Evolutionary conservation across 2,888 invertebrate species (phyloP).

Genomic region (Agrilus cyanescens): DNA sequence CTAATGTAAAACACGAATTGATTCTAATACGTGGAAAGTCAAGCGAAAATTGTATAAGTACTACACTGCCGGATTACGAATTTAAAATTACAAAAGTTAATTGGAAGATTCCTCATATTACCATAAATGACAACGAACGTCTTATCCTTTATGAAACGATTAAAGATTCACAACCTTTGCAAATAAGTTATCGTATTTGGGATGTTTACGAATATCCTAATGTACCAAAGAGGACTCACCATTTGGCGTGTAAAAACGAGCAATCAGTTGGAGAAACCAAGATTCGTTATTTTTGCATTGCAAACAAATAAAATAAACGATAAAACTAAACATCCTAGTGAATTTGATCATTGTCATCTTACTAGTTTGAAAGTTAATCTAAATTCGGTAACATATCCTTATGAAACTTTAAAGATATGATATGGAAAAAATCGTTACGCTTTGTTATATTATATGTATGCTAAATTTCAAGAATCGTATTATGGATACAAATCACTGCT

Average conservation of each 20-base stretch:
- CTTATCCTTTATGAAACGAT: too few relatives aligned
- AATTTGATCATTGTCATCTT: constrained; percentile 18
- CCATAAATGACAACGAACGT: too few relatives aligned
- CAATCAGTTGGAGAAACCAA: constrained; percentile 14
- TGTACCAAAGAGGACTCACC: too few relatives aligned
- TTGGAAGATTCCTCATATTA: background rate
- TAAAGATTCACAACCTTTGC: too few relatives aligned
- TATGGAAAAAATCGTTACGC: constrained; percentile 17
- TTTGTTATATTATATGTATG: constrained; percentile 16
- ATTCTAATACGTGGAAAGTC: background rate
- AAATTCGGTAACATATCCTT: constrained; percentile 27
- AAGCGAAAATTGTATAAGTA: background rate
- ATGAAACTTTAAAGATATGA: constrained; percentile 22
- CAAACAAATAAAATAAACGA: constrained; percentile 24
- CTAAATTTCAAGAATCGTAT: constrained; percentile 15
- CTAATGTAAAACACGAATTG: background rate
- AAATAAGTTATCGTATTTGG: too few relatives aligned
- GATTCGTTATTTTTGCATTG: too few relatives aligned
- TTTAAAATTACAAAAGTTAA: background rate
- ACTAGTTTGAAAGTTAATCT: too few relatives aligned
- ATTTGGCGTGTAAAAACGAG: background rate
- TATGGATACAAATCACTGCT: constrained; percentile 10
- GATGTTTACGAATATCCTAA: too few relatives aligned
- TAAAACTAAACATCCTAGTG: constrained; percentile 14
- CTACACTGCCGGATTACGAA: background rate